Percentiles rank a stretch among this genome's conserved stretches.
These are phyloP conservation scores for Acrocephalus kingi DNA, from an alignment of 2,113 vertebrate genomes.

Conservation along the genomic window DNA sequence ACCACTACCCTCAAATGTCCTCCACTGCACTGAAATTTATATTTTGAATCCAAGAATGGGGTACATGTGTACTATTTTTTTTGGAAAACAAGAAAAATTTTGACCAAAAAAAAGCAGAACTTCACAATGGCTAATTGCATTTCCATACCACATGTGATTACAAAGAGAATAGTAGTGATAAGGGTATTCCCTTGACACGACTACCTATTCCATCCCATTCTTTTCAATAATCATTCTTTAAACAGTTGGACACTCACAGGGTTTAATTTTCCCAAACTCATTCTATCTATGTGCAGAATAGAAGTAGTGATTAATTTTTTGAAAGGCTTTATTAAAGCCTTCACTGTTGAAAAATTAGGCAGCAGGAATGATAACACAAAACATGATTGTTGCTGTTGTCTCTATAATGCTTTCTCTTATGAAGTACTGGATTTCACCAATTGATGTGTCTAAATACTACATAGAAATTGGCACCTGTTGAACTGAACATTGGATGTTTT, in stretches of 20 bases:
- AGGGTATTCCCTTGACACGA: not conserved
- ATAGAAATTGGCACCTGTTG: not conserved
- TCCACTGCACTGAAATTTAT: not conserved
- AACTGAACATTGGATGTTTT: not conserved
- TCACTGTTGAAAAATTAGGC: slow-evolving; percentile 24
- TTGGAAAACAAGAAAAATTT: not conserved
- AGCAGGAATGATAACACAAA: not conserved
- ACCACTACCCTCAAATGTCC: accelerated
- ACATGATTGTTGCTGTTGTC: not conserved
- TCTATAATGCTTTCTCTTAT: not conserved
- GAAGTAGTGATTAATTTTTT: slow-evolving; percentile 16
- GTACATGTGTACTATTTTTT: not conserved
- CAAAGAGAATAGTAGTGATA: not conserved
- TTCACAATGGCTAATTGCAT: not conserved
- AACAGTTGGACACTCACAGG: not conserved
- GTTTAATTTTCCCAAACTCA: not conserved
- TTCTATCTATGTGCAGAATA: not conserved
- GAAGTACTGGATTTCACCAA: not conserved
- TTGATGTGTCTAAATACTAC: not conserved
- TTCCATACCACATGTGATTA: not conserved
- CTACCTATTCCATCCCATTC: not conserved
- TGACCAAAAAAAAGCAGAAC: not conserved
- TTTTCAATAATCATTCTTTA: not conserved
- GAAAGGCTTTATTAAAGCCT: slow-evolving; percentile 12
- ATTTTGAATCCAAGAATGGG: not conserved